Base-by-base conservation (phyloP, 2,113 vertebrate species). In the Lepisosteus osseus region DNA sequence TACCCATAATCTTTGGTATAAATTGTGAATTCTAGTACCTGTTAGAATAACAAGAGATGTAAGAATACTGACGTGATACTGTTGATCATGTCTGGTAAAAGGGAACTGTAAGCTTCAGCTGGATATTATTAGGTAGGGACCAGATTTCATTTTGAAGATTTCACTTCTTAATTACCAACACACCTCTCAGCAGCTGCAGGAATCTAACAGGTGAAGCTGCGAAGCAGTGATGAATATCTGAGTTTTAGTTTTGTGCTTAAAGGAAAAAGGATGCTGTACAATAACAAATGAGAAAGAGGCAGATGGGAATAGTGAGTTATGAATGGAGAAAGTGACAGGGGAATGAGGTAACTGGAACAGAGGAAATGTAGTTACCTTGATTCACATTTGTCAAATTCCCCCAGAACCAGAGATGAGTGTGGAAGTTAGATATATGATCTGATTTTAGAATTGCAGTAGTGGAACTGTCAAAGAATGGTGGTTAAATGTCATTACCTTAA, bases 221-320 rank as follows among this genome's bases (percentile, higher is more conserved):
- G 29, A 29, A 29, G 29, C 29, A 29, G 29, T 67, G 71, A 61
- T 67, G 64, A 72, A 72, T 54, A 67, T 67, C 55, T 57, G 43
- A 67, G 71, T 41, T 42, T 59, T 17, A 5, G 55, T 29, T 54
- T 65, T 73, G 65, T 68, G 44, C 61, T 68, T 68, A 63, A 68
- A 61, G 45, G 65, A 68, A 73, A 73, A 44, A 65, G 61, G 67
- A 54, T 68, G 56, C 72, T n/a, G n/a, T 56, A 73, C 67, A 73
- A 67, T 73, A 73, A 68, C 67, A 54, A 65, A 73, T 68, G 72
- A 56, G 43, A 73, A 73, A 54, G 64, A 67, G 71, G 9, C 9
- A 9, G 5, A 72, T 42, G 47, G 64, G 71, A 72, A 67, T 67
- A 72, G 63, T 11, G 14, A 66, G 59, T 29, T 70, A 43, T 15